Percentiles rank a stretch among this genome's conserved stretches.
Conservation (phyloP, 2,888 invertebrate genomes). For the Perithous albicinctus region DNA sequence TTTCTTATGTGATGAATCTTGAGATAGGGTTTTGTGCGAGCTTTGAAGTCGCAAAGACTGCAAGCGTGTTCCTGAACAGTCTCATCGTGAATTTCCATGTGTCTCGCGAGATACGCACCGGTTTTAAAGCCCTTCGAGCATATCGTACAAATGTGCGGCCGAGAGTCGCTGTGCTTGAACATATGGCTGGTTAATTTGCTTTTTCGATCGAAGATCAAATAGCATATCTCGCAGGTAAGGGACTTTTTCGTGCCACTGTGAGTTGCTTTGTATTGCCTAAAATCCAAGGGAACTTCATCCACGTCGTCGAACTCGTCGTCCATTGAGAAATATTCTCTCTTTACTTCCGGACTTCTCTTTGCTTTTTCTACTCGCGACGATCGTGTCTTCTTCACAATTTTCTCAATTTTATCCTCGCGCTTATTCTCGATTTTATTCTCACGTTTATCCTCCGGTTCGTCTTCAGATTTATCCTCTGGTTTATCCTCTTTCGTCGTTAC, state of each 20-base stretch:
- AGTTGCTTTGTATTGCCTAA: constrained; percentile 65
- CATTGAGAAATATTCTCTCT: constrained; percentile 16
- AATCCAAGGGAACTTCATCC: constrained; percentile 75
- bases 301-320: constrained; percentile 71
- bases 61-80: constrained; percentile 75
- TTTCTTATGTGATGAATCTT: constrained; percentile 80
- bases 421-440: too few relatives aligned
- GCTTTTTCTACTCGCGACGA: constrained; percentile 23
- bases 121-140: constrained; percentile 80
- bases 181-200: constrained; percentile 79
- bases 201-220: constrained; percentile 76
- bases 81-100: constrained; percentile 80
- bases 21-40: constrained; percentile 79
- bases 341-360: constrained; percentile 31
- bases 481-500: constrained; percentile 17
- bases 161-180: constrained; percentile 79
- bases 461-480: too few relatives aligned
- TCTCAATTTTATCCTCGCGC: constrained; percentile 9
- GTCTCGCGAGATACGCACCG: constrained; percentile 75
- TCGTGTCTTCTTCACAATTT: constrained; percentile 3
- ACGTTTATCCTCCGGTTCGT: too few relatives aligned
- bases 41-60: constrained; percentile 79
- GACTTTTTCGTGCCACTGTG: constrained; percentile 66
- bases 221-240: constrained; percentile 79
- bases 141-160: constrained; percentile 79